Evolutionary conservation across 2,113 vertebrate genomes (phyloP), one percentile per base, ranked within the genome.

Genomic region (Menidia beryllina): DNA sequence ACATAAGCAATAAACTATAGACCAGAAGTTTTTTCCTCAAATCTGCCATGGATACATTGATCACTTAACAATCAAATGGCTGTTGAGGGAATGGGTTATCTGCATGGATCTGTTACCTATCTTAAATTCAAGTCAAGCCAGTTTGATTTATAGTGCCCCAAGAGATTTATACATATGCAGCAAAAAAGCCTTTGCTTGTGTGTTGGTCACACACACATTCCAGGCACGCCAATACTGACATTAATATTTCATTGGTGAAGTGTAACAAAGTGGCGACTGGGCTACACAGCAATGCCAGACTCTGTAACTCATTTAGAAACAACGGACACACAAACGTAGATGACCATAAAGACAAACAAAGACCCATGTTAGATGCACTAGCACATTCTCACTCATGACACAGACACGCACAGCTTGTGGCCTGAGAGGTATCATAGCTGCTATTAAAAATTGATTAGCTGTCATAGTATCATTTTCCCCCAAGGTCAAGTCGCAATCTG

Each of bases 361-460:
- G 23, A 45, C 26, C 73, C 7, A 19, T 53, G 38, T 43, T 73
- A 80, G 65, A 77, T 69, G 26, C 25, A 62, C 65, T 66, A 38
- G 49, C 77, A 80, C 62, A 69, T 54, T 26, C 65, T 77, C 71
- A 58, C 65, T 80, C 61, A 41, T 65, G 78, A 85, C 79, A 75
- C 49, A 59, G 59, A 52, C 20, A 14, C 45, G 56, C 69, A 83
- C 75, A 84, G 75, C 83, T 82, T 81, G 75, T 85, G 75, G 83
- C 77, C 76, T 81, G 73, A 88, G 85, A 88, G 71, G 68, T 73
- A 79, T 86, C 30, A 61, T 72, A 61, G 87, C 81, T 85, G 79
- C 87, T 90, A 91, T 93, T 91, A 91, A 91, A 92, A 90, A 90
- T 92, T 89, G 88, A 92, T 92, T 92, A 88, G 84, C 84, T 89